Conservation (phyloP, 2,888 invertebrate genomes). For the Andrena haemorrhoa region DNA sequence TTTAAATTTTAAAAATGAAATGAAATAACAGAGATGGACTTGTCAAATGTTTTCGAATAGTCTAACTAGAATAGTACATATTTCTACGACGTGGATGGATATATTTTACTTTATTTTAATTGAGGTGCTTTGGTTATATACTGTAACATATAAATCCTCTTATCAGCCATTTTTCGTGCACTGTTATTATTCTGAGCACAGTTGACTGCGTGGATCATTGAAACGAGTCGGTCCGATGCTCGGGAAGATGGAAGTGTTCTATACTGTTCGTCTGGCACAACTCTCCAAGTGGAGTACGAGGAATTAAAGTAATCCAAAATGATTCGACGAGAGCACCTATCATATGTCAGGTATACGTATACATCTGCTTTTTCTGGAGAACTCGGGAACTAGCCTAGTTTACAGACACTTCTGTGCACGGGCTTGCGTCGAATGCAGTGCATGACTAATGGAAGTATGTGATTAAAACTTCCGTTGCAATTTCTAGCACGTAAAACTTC, state of each 20-base stretch:
- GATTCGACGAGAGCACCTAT: constrained; percentile 46
- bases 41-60: no score
- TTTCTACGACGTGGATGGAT: no score
- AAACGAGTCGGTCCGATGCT: neutral
- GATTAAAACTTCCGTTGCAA: constrained; percentile 80
- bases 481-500: constrained; percentile 75
- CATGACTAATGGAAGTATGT: constrained; percentile 79
- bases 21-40: no score
- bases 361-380: constrained; percentile 27
- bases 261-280: constrained; percentile 3
- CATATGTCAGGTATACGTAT: constrained; percentile 43
- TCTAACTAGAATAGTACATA: no score
- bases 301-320: constrained; percentile 55
- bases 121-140: no score
- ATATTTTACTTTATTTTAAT: no score
- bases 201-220: neutral
- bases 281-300: constrained; percentile 29
- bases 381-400: constrained; percentile 53
- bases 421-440: constrained; percentile 66
- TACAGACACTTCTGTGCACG: constrained; percentile 49
- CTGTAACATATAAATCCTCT: no score
- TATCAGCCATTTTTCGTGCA: no score
- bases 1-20: no score
- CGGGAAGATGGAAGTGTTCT: neutral
- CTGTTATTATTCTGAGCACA: no score